Conservation (phyloP, 1,140 invertebrate genomes). For the Drosophila obscura region DNA sequence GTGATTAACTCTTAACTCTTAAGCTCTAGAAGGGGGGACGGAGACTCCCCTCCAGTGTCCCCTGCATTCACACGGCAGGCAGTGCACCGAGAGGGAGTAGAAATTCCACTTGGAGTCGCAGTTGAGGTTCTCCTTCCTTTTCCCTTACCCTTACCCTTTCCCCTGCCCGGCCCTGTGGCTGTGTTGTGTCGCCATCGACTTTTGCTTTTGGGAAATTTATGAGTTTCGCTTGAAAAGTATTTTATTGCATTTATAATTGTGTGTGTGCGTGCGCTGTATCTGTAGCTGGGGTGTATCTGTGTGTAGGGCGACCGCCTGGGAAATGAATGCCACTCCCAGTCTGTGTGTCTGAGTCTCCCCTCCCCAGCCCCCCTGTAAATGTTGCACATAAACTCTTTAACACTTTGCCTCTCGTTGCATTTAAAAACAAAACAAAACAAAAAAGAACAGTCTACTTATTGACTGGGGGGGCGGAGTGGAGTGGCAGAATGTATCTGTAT, state of each 20-base stretch:
- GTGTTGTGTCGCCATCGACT: constrained; percentile 61
- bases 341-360: not conserved
- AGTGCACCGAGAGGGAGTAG: constrained; percentile 41
- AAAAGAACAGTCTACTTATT: constrained; percentile 68
- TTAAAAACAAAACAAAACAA: constrained; percentile 53
- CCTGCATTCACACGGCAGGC: constrained; percentile 72
- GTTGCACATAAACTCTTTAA: constrained; percentile 83
- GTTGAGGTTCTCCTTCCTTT: constrained; percentile 17
- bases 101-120: constrained; percentile 14
- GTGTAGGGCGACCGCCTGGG: constrained; percentile 54
- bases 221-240: constrained; percentile 83
- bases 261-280: constrained; percentile 56
- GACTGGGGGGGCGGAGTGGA: constrained; percentile 61
- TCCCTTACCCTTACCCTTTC: constrained; percentile 50
- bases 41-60: constrained; percentile 45
- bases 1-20: constrained; percentile 77
- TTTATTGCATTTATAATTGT: constrained; percentile 83
- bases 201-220: constrained; percentile 81
- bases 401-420: constrained; percentile 80
- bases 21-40: constrained; percentile 51
- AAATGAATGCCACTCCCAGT: constrained; percentile 58
- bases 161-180: constrained; percentile 6
- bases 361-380: constrained; percentile 55
- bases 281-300: not conserved
- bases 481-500: constrained; percentile 65